Evolutionary conservation across 2,888 invertebrate species (phyloP), one percentile per base, ranked within the genome.

Genomic region (Parnassius glacialis): DNA sequence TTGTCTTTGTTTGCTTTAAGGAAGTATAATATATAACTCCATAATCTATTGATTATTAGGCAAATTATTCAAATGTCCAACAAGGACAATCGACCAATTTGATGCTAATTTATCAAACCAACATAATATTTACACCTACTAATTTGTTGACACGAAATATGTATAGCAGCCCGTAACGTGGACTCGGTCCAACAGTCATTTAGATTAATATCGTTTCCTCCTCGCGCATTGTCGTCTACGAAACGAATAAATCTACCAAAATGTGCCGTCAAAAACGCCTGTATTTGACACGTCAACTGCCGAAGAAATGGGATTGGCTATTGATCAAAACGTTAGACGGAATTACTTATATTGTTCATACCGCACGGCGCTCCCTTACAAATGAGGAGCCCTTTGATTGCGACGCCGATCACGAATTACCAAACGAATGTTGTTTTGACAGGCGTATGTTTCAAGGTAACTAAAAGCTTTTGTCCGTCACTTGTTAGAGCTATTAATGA

Each of bases 301-400:
- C 68, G 69, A 67, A 70, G 71, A 70, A 74, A 71, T 71, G 67
- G 73, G 81, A 84, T 84, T 76, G 85, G 79, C 84, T 72, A 90
- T 90, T 88, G 85, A 90, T 90, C 90, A 90, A 78, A 67, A 66
- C 69, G 74, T 34, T 34, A 7, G 74, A 83, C 75, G 77, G 83
- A 86, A 90, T 89, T 87, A 88, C 78, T 72, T 74, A 78, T 78
- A 90, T 90, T 90, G 88, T 90, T 88, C 86, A 79, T 69, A 48
- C 34, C 34, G 48, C 61, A 66, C 64, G 79, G 72, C 84, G 80
- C 83, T 83, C 84, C 84, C 80, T 83, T 77, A 79, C 73, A 80
- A 80, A 80, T 74, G 80, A 76, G 71, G 80, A 67, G 74, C 73
- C 77, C 74, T 82, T 82, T 79, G 74, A 78, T 62, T 68, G 43